Conservation (phyloP, 2,888 invertebrate genomes). For the Pomacea canaliculata region DNA sequence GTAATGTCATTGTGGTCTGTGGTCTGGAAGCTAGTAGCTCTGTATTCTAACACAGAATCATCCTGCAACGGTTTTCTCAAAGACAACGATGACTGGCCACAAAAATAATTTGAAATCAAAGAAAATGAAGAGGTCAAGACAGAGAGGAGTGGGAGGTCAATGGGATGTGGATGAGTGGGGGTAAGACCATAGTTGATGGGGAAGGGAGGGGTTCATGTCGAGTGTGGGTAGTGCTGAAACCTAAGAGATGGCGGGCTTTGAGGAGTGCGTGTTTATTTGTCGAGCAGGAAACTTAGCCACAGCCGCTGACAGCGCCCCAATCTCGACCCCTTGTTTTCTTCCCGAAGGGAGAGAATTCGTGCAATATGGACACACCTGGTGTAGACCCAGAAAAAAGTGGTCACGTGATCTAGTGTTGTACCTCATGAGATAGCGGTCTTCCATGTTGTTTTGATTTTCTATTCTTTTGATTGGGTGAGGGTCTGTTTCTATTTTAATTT, state of each 20-base stretch:
- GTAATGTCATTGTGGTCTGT: no score
- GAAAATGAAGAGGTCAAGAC: background rate
- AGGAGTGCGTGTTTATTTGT: conserved; percentile 20
- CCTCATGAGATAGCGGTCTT: no score
- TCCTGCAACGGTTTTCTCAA: background rate
- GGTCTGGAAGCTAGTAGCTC: no score
- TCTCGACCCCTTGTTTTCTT: background rate
- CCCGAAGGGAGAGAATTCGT: conserved; percentile 4
- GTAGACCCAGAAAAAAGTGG: background rate
- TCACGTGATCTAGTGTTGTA: no score
- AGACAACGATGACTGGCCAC: no score
- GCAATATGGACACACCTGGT: conserved; percentile 12
- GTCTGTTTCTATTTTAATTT: no score
- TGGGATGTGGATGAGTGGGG: background rate
- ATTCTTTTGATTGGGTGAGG: no score
- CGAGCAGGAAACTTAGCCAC: conserved; percentile 14
- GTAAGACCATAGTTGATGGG: background rate
- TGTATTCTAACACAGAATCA: background rate
- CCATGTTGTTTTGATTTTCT: no score
- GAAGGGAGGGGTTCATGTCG: background rate
- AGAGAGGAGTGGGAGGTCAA: background rate
- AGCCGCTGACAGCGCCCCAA: conserved; percentile 5
- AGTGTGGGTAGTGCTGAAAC: background rate
- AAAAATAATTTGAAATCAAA: no score
- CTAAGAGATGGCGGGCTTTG: background rate